These are phyloP conservation scores for Euplexia lucipara DNA, from an alignment of 2,888 invertebrate genomes.

Conservation along the genomic window DNA sequence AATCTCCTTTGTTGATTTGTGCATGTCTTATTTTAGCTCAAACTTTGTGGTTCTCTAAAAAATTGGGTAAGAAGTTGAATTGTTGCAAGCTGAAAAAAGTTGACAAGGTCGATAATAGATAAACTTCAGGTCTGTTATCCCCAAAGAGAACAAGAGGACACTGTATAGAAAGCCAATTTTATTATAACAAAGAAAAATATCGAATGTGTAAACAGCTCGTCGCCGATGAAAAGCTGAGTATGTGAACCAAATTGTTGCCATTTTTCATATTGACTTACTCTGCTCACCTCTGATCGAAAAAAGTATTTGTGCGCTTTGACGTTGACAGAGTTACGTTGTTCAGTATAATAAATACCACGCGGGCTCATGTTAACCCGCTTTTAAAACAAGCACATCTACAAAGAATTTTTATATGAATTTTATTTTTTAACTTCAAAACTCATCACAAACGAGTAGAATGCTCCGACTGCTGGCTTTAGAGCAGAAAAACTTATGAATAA, in stretches of 20 bases:
- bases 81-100: too few relatives aligned
- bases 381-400: conserved; percentile 66
- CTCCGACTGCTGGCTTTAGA: conserved; percentile 87
- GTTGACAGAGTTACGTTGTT: conserved; percentile 56
- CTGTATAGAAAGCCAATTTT: background rate
- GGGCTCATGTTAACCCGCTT: conserved; percentile 59
- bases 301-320: conserved; percentile 44
- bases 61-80: too few relatives aligned
- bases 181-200: background rate
- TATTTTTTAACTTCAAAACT: conserved; percentile 80
- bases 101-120: too few relatives aligned
- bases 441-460: conserved; percentile 86
- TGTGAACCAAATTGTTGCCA: conserved; percentile 37
- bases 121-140: too few relatives aligned
- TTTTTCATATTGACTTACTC: conserved; percentile 50
- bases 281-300: conserved; percentile 52
- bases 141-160: background rate
- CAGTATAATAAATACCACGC: conserved; percentile 59
- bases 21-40: too few relatives aligned
- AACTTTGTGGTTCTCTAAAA: too few relatives aligned
- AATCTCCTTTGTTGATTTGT: too few relatives aligned
- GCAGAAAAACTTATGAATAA: conserved; percentile 91
- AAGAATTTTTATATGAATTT: conserved; percentile 76
- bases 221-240: conserved; percentile 33
- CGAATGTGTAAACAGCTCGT: conserved; percentile 8